Conservation (phyloP, 2,797 vertebrate genomes). For the Buphagus erythrorhynchus region DNA sequence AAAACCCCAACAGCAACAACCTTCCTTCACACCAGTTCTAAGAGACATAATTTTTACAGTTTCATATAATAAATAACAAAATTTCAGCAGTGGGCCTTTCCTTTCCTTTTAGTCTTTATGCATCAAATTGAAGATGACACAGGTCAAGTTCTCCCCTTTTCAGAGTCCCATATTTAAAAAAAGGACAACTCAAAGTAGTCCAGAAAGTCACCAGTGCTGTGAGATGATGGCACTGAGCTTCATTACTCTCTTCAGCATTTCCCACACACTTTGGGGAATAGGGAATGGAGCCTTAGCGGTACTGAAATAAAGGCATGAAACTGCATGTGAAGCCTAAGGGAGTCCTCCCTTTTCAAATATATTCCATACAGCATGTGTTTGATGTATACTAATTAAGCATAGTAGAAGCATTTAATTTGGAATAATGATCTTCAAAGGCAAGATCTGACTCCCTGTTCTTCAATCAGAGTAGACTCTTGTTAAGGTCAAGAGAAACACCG, state of each 20-base stretch:
- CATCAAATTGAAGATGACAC: background rate
- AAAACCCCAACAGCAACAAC: too few species aligned
- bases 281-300: background rate
- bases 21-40: background rate
- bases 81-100: background rate
- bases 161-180: background rate
- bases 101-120: background rate
- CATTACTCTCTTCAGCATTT: background rate
- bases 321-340: background rate
- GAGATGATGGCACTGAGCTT: background rate
- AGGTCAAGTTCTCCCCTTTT: background rate
- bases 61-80: background rate
- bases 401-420: background rate
- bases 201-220: background rate
- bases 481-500: background rate
- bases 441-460: background rate
- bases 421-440: background rate
- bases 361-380: background rate
- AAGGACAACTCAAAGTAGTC: background rate
- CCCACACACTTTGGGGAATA: background rate
- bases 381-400: background rate
- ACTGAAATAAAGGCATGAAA: background rate
- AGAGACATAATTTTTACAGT: background rate
- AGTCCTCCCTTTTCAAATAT: background rate
- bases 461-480: background rate